Evolutionary conservation across 1,140 invertebrate genomes (phyloP), one percentile per base, ranked within the genome.

Genomic region (Drosophila trapezifrons): DNA sequence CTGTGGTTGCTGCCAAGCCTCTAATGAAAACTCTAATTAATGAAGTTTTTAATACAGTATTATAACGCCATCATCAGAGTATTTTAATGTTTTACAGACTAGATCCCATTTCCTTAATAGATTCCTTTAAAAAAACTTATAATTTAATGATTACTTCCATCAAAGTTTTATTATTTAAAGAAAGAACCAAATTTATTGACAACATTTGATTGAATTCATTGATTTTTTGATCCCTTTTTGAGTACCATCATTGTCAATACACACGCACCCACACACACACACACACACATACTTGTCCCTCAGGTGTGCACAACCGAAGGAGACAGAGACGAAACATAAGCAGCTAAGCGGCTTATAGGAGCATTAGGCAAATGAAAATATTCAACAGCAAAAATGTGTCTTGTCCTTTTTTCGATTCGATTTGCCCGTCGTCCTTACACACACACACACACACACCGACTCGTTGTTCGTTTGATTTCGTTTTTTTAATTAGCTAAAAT

Each of bases 351-450:
- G 84, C 83, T 87, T 87, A 80, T 52, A 74, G 78, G 72, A 79
- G 79, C 83, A 86, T 86, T 86, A 82, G 67, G 71, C 67, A 86
- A 87, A 83, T 83, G 79, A 86, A 86, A 86, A 85, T 81, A 74
- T 84, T 77, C 59, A 58, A 65, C 40, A 57, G 74, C 77, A 84
- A 40, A 65, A 65, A 69, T 65, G 46, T 69, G 64, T 37, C 49
- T 37, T 70, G 45, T 49, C 45, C 51, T 37, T 56, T 59, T 58
- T 81, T 63, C 52, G 43, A 60, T 77, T 73, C 71, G 55, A 80
- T 82, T 73, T 76, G 18, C 46, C 18, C 49, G 29, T 20, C 49
- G 29, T 59, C 27, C 18, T 49, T 52, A 18, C 49, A 52, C 4
- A 38, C 6, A 18, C 49, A 52, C 4, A 38, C 6, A 27, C 46